These are phyloP conservation scores for Chrysolina oricalcia DNA, from an alignment of 2,888 invertebrate genomes.

Conservation along the genomic window DNA sequence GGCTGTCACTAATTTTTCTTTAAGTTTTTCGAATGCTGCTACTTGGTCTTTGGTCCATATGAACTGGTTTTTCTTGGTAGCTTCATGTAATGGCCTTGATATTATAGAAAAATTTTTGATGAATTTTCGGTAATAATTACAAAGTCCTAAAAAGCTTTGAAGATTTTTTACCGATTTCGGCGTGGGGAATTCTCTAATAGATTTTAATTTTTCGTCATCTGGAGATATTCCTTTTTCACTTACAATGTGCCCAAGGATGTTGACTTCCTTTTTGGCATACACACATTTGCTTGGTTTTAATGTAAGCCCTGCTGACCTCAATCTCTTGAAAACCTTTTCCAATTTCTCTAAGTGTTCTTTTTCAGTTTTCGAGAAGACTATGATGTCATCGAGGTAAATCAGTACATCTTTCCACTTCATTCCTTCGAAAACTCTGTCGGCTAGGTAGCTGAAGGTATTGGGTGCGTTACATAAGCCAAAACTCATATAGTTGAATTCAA, in stretches of 20 bases:
- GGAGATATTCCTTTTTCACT: constrained; percentile 44
- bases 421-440: constrained; percentile 50
- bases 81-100: neutral
- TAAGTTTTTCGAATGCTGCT: constrained; percentile 25
- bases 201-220: constrained; percentile 23
- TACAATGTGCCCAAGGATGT: constrained; percentile 56
- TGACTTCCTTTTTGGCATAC: constrained; percentile 45
- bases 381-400: constrained; percentile 55
- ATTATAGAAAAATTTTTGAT: neutral
- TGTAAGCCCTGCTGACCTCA: constrained; percentile 49
- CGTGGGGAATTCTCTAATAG: too few species aligned
- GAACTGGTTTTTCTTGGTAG: too few species aligned
- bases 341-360: constrained; percentile 49
- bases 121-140: constrained; percentile 47
- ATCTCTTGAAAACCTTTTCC: constrained; percentile 45
- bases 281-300: constrained; percentile 46
- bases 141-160: constrained; percentile 52
- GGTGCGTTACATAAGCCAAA: constrained; percentile 58
- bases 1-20: constrained; percentile 30
- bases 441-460: constrained; percentile 52
- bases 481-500: constrained; percentile 53
- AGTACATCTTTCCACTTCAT: constrained; percentile 53
- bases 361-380: constrained; percentile 49
- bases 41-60: neutral
- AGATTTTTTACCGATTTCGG: too few species aligned